These are phyloP conservation scores for Meandrina meandrites DNA, from an alignment of 92 coral and sea anemone genomes.

Conservation along the genomic window DNA sequence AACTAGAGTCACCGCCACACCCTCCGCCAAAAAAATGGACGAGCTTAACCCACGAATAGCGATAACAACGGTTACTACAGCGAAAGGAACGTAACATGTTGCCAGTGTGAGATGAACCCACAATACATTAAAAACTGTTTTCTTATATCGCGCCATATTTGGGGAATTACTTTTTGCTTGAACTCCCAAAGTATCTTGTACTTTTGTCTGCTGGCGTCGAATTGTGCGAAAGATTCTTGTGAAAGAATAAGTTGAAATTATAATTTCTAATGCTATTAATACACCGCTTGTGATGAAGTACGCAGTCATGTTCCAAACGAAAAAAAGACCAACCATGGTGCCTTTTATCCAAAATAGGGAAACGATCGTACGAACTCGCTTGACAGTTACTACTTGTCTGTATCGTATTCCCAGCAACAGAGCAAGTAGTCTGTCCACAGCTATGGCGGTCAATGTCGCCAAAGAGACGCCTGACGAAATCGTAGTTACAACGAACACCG, in stretches of 20 bases:
- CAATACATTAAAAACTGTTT: neutral
- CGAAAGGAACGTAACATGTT: neutral
- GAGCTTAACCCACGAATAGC: neutral
- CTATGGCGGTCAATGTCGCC: constrained; percentile 10
- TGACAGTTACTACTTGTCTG: constrained; percentile 19
- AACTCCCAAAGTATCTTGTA: neutral
- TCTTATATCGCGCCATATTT: neutral
- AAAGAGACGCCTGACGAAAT: neutral
- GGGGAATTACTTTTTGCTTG: neutral
- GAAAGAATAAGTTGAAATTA: constrained; percentile 10
- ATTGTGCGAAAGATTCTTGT: constrained; percentile 3
- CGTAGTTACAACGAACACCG: neutral
- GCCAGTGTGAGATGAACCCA: constrained; percentile 2
- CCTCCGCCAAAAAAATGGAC: neutral
- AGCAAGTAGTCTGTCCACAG: constrained; percentile 32
- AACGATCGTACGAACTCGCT: neutral
- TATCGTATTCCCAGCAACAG: constrained; percentile 5
- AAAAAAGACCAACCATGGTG: neutral
- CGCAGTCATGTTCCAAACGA: neutral
- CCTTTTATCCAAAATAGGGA: neutral
- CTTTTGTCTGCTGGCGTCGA: neutral
- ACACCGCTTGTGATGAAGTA: neutral
- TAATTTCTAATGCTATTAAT: neutral
- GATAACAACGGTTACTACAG: neutral
- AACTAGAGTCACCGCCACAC: neutral